Conservation (phyloP, 2,888 invertebrate species). For the Autographa pulchrina region DNA sequence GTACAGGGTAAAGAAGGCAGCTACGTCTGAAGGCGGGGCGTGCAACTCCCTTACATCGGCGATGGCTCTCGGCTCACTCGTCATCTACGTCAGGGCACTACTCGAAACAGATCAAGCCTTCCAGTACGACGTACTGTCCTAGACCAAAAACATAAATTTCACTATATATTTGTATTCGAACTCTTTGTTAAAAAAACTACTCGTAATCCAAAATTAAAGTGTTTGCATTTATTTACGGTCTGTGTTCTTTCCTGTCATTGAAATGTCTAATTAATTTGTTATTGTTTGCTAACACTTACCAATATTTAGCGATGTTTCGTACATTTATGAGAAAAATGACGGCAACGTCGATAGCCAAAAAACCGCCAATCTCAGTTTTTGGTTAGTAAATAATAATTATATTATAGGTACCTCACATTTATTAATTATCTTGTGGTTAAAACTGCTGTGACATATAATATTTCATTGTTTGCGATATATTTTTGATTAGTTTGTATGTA, state of each 20-base stretch:
- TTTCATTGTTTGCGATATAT: not conserved
- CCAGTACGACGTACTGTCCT: slow-evolving; percentile 81
- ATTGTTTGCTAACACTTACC: not conserved
- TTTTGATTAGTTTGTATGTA: not conserved
- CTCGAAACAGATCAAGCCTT: slow-evolving; percentile 85
- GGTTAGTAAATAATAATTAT: slow-evolving; percentile 62
- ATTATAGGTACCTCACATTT: too few relatives aligned
- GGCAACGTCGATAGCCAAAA: slow-evolving; percentile 48
- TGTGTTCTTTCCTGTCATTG: not conserved
- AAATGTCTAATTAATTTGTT: not conserved
- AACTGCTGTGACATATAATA: not conserved
- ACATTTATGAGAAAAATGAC: slow-evolving; percentile 66
- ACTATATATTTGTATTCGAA: slow-evolving; percentile 9
- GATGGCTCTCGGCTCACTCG: slow-evolving; percentile 82
- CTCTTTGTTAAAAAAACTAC: not conserved
- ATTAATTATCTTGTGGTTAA: not conserved
- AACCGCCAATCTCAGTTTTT: slow-evolving; percentile 76
- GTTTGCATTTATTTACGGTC: not conserved
- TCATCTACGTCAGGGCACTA: slow-evolving; percentile 80
- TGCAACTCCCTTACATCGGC: slow-evolving; percentile 85
- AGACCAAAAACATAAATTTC: slow-evolving; percentile 28
- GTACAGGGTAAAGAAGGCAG: slow-evolving; percentile 81
- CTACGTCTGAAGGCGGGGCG: slow-evolving; percentile 79
- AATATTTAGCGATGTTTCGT: slow-evolving; percentile 61
- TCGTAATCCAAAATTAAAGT: slow-evolving; percentile 17